These are phyloP conservation scores for Stictocephala bisonia DNA, from an alignment of 2,888 invertebrate genomes.

Conservation along the genomic window DNA sequence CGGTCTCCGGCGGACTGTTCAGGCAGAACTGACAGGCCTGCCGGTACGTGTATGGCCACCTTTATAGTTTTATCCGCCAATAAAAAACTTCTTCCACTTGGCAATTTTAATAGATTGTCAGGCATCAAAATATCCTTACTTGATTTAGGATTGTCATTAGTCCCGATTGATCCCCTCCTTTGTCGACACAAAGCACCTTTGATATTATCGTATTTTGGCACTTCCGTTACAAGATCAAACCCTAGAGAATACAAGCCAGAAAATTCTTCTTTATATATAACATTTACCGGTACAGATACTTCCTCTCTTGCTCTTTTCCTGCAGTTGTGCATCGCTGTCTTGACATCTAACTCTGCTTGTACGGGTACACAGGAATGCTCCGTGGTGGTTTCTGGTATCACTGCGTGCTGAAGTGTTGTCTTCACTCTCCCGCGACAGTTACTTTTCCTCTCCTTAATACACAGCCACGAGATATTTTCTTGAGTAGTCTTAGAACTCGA, in stretches of 20 bases:
- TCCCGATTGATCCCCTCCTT: background rate
- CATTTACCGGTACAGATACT: background rate
- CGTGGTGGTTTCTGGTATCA: background rate
- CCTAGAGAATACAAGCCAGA: background rate
- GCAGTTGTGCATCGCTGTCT: background rate
- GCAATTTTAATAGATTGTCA: too few relatives aligned
- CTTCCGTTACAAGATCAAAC: background rate
- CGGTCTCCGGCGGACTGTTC: too few relatives aligned
- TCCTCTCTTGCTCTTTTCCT: constrained; percentile 7
- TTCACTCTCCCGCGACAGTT: background rate
- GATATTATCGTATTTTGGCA: background rate
- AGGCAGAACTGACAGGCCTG: too few relatives aligned
- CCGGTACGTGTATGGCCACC: too few relatives aligned
- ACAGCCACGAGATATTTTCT: background rate
- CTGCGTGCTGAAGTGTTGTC: background rate
- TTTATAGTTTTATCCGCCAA: too few relatives aligned
- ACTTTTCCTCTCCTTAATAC: background rate
- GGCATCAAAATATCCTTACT: too few relatives aligned
- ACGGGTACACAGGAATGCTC: constrained; percentile 1
- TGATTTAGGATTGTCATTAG: background rate
- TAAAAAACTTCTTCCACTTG: too few relatives aligned
- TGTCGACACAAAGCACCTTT: background rate
- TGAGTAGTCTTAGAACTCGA: background rate
- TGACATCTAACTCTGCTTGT: background rate
- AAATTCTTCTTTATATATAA: constrained; percentile 12